phyloP scores from a whole-genome alignment of 2,888 invertebrate species.

The Tridacna gigas region DNA sequence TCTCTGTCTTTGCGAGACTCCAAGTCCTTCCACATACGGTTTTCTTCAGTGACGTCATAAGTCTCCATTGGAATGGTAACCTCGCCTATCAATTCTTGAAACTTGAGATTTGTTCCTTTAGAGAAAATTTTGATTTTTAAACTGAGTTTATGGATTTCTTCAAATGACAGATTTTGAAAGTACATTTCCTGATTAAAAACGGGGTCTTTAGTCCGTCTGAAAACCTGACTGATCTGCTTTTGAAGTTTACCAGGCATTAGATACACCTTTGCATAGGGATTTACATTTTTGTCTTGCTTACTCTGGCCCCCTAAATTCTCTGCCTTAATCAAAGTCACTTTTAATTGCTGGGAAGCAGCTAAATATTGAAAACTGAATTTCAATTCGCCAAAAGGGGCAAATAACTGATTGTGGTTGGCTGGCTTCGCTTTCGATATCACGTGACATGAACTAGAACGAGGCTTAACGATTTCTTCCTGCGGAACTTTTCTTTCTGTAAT shows the following conservation, averaged over 20 bases:
- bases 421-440: slow-evolving; percentile 38
- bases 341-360: slow-evolving; percentile 84
- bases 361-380: slow-evolving; percentile 85
- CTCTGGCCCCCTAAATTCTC: slow-evolving; percentile 83
- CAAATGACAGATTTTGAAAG: slow-evolving; percentile 84
- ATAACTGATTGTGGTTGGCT: slow-evolving; percentile 40
- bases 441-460: slow-evolving; percentile 58
- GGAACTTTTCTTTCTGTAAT: slow-evolving; percentile 43
- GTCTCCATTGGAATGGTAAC: slow-evolving; percentile 83
- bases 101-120: slow-evolving; percentile 81
- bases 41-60: slow-evolving; percentile 84
- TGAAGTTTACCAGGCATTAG: slow-evolving; percentile 85
- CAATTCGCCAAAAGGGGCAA: slow-evolving; percentile 78
- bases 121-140: slow-evolving; percentile 84
- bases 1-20: slow-evolving; percentile 75
- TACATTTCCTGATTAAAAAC: slow-evolving; percentile 85
- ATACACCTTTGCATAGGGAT: slow-evolving; percentile 84
- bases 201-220: slow-evolving; percentile 84
- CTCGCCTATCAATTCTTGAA: slow-evolving; percentile 84
- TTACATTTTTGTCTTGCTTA: slow-evolving; percentile 82
- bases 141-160: slow-evolving; percentile 82
- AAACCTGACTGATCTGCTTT: slow-evolving; percentile 82
- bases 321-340: slow-evolving; percentile 82
- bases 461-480: slow-evolving; percentile 43
- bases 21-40: slow-evolving; percentile 84